Base-by-base conservation (phyloP, 1,140 invertebrate species). In the Hyphantria cunea region DNA sequence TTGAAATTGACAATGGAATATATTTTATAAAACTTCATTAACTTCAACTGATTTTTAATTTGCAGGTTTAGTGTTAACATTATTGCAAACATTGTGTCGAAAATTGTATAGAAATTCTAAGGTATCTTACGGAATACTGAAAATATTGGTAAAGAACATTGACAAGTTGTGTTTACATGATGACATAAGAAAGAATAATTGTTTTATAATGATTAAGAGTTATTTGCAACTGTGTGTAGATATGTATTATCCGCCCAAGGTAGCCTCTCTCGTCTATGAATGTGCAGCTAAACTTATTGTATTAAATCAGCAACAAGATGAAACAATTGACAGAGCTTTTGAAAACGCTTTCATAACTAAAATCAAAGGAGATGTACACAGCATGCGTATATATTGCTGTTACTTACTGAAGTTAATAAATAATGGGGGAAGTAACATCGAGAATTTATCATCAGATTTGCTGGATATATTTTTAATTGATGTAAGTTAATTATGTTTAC, bases 191-290 rank as follows among this genome's bases (percentile, higher is more conserved):
- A 75, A 74, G 42, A 70, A 82, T n/a, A 90, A 90, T 56, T 82
- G 82, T 61, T 53, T 76, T 6, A 90, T 89, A 10, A 89, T 90
- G 84, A 66, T 90, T 6, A 82, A 79, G 48, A 76, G 86, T 42
- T 88, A 86, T 31, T 60, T 85, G 15, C 70, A 78, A 14, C 66
- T 84, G 11, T 83, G 84, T 54, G 65, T 64, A 14, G 80, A 81
- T n/a, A 52, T 70, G 51, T 79, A 69, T 49, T 89, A 86, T 42
- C 80, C 87, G 4, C 77, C 84, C 5, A 48, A 64, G 14, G 78
- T 87, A 4, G 82, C 76, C 0, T 78, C 74, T 17, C 47, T 89
- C 6, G 69, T 86, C 15, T 84, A 83, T 31, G 77, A 87, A 68
- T 86, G 87, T 70, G 76, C 69, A 6, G 76, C 80, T 0, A 84